Evolutionary conservation across 2,797 vertebrate species (phyloP).

Genomic region (Pelodytes ibericus): DNA sequence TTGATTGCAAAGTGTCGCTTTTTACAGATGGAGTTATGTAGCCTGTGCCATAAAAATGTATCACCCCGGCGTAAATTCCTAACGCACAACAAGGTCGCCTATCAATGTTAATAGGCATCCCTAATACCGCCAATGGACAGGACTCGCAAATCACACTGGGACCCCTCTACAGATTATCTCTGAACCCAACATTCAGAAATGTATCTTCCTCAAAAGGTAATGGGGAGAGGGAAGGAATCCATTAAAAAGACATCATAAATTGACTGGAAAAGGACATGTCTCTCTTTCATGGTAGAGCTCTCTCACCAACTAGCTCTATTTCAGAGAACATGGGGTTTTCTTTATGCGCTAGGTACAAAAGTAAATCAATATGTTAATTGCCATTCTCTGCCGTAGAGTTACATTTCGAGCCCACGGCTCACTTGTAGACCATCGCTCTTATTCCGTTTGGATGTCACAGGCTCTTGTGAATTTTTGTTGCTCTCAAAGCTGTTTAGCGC

Average conservation of each 20-base stretch:
- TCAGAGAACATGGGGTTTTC: conserved; percentile 1
- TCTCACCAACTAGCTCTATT: background rate
- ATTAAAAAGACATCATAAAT: conserved; percentile 34
- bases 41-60: background rate
- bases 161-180: background rate
- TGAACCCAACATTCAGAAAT: background rate
- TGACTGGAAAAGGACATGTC: conserved; percentile 13
- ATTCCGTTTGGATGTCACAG: conserved; percentile 1
- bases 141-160: background rate
- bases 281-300: background rate
- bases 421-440: conserved; percentile 6
- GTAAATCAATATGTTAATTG: conserved; percentile 36
- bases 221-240: conserved; percentile 10
- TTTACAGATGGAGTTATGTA: too few relatives aligned
- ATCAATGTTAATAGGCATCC: background rate
- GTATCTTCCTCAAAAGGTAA: background rate
- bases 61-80: background rate
- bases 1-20: too few relatives aligned
- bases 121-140: background rate
- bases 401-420: conserved; percentile 22
- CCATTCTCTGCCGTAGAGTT: background rate
- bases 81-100: background rate
- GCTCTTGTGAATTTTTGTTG: conserved; percentile 8
- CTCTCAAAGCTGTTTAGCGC: background rate
- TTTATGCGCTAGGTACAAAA: conserved; percentile 23